Evolutionary conservation across 2,113 vertebrate species (phyloP).

Genomic region (Gila orcuttii): DNA sequence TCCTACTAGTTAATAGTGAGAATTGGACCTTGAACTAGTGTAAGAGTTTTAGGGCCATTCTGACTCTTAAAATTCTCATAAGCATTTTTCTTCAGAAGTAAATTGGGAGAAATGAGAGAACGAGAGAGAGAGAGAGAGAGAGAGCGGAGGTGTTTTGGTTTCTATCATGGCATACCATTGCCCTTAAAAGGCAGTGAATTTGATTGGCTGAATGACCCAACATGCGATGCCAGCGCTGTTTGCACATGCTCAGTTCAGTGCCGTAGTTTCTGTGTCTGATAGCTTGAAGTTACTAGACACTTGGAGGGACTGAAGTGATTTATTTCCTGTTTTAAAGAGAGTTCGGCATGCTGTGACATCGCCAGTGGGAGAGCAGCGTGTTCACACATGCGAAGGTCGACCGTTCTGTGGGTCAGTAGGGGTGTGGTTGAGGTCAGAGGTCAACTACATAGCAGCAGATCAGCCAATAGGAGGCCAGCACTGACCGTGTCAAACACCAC

Average conservation of each 20-base stretch:
- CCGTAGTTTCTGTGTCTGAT: conserved; percentile 29
- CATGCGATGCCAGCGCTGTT: background rate
- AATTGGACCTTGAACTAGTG: too few relatives aligned
- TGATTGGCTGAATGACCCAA: conserved; percentile 8
- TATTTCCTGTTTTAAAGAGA: conserved; percentile 2
- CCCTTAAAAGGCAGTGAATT: conserved; percentile 53
- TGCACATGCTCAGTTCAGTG: conserved; percentile 9
- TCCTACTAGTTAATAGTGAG: too few relatives aligned
- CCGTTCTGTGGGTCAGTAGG: background rate
- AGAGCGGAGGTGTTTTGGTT: background rate
- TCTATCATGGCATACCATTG: conserved; percentile 16
- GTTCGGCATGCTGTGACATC: conserved; percentile 1
- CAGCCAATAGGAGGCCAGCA: conserved; percentile 26
- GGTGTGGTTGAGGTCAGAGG: conserved; percentile 12
- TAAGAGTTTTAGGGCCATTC: too few relatives aligned
- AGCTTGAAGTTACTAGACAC: background rate
- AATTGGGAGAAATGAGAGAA: background rate
- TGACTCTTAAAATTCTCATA: too few relatives aligned
- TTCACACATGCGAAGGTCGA: conserved; percentile 3
- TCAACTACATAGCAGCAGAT: conserved; percentile 12
- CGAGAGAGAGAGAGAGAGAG: background rate
- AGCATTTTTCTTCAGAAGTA: background rate
- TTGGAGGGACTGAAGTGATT: background rate
- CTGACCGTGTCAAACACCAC: conserved; percentile 44
- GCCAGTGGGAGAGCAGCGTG: background rate